A percentile compares a stretch with the other conserved stretches of the same genome.
Evolutionary conservation across 2,797 vertebrate species (phyloP).

Genomic region (Diplodus puntazzo): DNA sequence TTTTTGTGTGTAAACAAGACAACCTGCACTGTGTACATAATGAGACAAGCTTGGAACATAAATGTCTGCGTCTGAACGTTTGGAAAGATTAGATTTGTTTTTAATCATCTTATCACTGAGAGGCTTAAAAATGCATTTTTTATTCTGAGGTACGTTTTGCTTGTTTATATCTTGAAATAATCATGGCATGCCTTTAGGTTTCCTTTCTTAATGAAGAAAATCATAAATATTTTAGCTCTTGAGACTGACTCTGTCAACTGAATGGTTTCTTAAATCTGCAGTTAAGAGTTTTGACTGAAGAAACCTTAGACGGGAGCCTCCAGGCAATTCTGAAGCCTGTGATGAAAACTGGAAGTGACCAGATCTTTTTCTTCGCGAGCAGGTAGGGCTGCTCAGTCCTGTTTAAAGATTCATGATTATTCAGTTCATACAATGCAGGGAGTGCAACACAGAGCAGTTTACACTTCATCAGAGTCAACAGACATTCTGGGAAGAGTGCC

Average conservation of each 20-base stretch:
- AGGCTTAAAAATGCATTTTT: slow-evolving; percentile 14
- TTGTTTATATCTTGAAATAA: not conserved
- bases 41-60: not conserved
- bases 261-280: not conserved
- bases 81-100: not conserved
- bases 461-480: slow-evolving; percentile 5
- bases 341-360: not conserved
- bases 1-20: not conserved
- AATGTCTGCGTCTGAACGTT: not conserved
- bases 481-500: slow-evolving; percentile 2
- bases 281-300: not conserved
- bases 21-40: not conserved
- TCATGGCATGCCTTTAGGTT: not conserved
- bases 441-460: slow-evolving; percentile 2
- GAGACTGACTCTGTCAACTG: not conserved
- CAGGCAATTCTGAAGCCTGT: not conserved
- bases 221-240: slow-evolving; percentile 11
- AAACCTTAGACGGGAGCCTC: not conserved
- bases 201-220: slow-evolving; percentile 4
- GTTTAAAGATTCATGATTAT: not conserved
- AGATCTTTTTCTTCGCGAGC: not conserved
- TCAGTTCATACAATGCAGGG: not conserved
- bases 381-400: not conserved
- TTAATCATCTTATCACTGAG: slow-evolving; percentile 12
- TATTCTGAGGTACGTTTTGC: not conserved